These are phyloP conservation scores for Phodopus roborovskii DNA, from an alignment of 2,113 vertebrate genomes.

Conservation along the genomic window DNA sequence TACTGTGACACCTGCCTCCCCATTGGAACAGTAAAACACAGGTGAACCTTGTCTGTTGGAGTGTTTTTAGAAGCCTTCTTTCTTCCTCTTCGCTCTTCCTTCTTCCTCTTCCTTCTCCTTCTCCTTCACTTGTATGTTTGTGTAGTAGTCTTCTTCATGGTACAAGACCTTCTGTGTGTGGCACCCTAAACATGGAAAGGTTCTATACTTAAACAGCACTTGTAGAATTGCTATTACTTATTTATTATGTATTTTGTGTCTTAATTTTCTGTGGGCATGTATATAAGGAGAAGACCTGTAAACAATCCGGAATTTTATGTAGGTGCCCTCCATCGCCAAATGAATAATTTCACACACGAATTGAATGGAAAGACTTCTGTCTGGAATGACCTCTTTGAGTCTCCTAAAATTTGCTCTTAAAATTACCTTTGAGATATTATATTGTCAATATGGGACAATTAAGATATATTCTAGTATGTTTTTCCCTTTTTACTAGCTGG, in stretches of 20 bases:
- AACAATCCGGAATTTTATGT: not conserved
- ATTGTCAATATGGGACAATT: not conserved
- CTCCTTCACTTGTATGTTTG: not conserved
- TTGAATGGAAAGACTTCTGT: constrained; percentile 11
- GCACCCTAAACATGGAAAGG: not conserved
- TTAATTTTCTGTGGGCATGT: not conserved
- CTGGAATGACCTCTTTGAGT: constrained; percentile 6
- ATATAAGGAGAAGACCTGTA: not conserved
- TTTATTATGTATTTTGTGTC: not conserved
- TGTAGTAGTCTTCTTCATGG: constrained; percentile 65
- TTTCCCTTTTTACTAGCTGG: not conserved
- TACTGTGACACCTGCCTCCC: constrained; percentile 70
- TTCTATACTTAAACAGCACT: not conserved
- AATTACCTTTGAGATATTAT: constrained; percentile 41
- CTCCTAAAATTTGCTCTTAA: not conserved
- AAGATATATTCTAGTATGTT: constrained; percentile 42
- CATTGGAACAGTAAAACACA: constrained; percentile 72
- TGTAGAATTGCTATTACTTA: not conserved
- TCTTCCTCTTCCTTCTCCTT: no score
- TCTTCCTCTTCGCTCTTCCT: no score
- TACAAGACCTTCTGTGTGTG: constrained; percentile 36
- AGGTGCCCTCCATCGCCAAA: not conserved
- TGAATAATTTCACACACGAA: constrained; percentile 32
- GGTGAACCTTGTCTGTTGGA: constrained; percentile 60
- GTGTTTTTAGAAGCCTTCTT: not conserved